These are phyloP conservation scores for Biston stratarius DNA, from an alignment of 2,888 invertebrate species.

Conservation along the genomic window DNA sequence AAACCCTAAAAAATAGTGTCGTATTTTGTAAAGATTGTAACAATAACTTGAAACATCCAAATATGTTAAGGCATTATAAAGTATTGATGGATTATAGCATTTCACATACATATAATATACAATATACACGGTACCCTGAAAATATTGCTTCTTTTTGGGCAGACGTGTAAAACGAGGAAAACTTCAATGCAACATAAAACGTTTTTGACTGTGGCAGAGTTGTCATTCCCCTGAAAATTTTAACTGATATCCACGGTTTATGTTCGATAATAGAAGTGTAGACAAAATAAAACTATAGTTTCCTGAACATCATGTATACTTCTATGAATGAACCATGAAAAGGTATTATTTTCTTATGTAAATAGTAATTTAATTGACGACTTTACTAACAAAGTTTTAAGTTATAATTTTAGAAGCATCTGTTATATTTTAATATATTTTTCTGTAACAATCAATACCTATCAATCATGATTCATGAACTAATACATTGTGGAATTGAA, in stretches of 20 bases:
- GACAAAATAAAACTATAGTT: not conserved
- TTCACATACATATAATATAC: no score
- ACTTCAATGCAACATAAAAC: no score
- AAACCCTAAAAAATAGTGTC: no score
- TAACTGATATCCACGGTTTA: not conserved
- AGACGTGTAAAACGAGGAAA: no score
- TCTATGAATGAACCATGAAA: not conserved
- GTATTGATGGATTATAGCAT: no score
- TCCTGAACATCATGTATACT: not conserved
- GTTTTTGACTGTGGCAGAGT: not conserved
- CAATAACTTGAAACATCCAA: no score
- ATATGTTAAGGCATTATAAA: no score
- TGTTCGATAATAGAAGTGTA: slow-evolving; percentile 9
- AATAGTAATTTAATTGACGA: slow-evolving; percentile 18
- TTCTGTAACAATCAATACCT: slow-evolving; percentile 6
- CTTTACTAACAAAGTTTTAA: slow-evolving; percentile 7
- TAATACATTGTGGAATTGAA: slow-evolving; percentile 6
- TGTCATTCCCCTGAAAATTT: not conserved
- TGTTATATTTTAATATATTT: not conserved
- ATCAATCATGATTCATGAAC: slow-evolving; percentile 3
- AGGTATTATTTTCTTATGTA: slow-evolving; percentile 18
- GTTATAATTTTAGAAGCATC: slow-evolving; percentile 11
- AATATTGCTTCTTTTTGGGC: no score
- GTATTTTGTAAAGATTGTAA: no score
- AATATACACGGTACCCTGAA: no score